Evolutionary conservation across 1,140 invertebrate species (phyloP), one percentile per base, ranked within the genome.

Genomic region (Heliothis virescens): DNA sequence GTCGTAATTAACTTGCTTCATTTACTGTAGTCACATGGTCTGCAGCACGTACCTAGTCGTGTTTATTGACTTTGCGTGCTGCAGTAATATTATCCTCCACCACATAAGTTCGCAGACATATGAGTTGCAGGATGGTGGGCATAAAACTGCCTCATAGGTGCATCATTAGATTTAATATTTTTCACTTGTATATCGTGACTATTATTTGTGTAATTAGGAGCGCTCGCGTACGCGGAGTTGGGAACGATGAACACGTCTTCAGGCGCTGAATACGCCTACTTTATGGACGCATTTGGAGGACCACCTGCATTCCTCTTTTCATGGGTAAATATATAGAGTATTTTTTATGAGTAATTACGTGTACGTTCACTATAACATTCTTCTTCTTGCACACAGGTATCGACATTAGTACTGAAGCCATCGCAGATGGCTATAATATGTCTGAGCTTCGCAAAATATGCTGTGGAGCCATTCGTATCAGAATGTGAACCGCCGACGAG

Each of bases 401-500:
- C 97, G 57, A 98, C 98, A 52, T 95, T 99, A 86, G 97, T 99
- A 71, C 95, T 99, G 75, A 99, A 99, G 95, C 98, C 98, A 71
- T 98, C 98, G 52, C 98, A 99, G 93, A 97, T 98, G 97, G 98
- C 98, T 77, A 98, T 99, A 87, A 99, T 99, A 87, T 98, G 97
- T 88, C 95, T 99, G 82, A 98, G 98, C 82, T 99, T 99, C 95
- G 98, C 98, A 41, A 97, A 99, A 91, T 99, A 99, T 92, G 97
- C 98, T 34, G 97, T 98, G n/a, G 97, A 98, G 87, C 98, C 98
- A 12, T 99, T 99, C 91, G 97, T 98, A 76, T 95, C 96, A 16
- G 97, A 98, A 89, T 98, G 97, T 89, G 96, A 97, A 89, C 97
- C 97, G 62, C 97, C 97, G 1, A 93, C 96, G 69, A 95, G 96